Conservation (phyloP, 2,797 vertebrate species). For the Microchirus variegatus region DNA sequence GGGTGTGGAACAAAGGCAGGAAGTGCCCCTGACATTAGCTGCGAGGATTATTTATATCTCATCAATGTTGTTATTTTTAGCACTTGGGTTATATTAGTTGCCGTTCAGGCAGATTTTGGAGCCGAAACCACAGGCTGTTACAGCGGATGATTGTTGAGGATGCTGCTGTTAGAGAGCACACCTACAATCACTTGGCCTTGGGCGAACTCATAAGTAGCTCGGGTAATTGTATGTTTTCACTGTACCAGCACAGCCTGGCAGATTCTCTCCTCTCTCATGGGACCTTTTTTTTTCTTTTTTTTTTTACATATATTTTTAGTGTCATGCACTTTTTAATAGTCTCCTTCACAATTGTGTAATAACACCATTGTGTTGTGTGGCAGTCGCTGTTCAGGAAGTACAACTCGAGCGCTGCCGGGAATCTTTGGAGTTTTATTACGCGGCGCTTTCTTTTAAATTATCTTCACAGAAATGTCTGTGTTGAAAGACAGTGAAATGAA, state of each 20-base stretch:
- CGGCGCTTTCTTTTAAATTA: conserved; percentile 4
- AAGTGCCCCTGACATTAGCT: conserved; percentile 63
- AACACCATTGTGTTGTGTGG: conserved; percentile 43
- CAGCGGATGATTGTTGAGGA: conserved; percentile 50
- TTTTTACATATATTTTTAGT: conserved; percentile 51
- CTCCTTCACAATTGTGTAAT: conserved; percentile 50
- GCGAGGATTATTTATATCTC: conserved; percentile 65
- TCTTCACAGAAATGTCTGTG: background rate
- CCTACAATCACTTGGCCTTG: conserved; percentile 64
- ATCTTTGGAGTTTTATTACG: conserved; percentile 24
- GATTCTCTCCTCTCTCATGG: conserved; percentile 32
- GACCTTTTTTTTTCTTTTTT: conserved; percentile 42
- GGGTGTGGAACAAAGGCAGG: conserved; percentile 63
- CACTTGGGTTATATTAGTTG: conserved; percentile 64
- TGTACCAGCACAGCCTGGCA: conserved; percentile 54
- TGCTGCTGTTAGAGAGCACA: conserved; percentile 58
- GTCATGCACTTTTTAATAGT: conserved; percentile 52
- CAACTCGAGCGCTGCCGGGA: conserved; percentile 15
- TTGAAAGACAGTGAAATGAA: conserved; percentile 6
- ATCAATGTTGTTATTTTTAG: conserved; percentile 68
- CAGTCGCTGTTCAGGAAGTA: conserved; percentile 29
- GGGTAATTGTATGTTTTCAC: conserved; percentile 73
- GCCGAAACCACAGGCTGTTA: conserved; percentile 32
- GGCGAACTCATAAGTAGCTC: conserved; percentile 53
- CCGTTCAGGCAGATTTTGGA: conserved; percentile 60